phyloP scores from a whole-genome alignment of 2,888 invertebrate species.

The Bombylius major region DNA sequence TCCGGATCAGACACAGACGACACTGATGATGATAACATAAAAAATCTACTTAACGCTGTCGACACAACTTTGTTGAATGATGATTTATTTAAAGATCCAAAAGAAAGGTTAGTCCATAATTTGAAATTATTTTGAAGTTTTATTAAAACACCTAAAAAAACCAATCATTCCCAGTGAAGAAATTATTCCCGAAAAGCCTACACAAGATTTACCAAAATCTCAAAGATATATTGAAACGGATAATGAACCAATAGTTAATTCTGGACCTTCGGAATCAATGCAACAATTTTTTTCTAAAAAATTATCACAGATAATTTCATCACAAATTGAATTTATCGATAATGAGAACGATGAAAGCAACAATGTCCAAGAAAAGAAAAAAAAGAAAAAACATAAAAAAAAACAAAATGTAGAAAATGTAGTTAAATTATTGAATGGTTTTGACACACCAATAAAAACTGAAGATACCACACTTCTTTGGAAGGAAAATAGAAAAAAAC shows the following conservation, averaged over 20 bases:
- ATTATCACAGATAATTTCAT: conserved; percentile 6
- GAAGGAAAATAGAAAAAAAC: not conserved
- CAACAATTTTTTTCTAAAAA: conserved; percentile 10
- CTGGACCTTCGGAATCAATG: conserved; percentile 10
- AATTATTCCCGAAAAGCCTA: not conserved
- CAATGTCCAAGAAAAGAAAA: not conserved
- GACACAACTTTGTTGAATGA: conserved; percentile 7
- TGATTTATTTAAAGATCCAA: not conserved
- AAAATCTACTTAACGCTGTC: conserved; percentile 2
- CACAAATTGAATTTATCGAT: conserved; percentile 7
- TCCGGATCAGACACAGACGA: not conserved
- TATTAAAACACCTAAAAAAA: not conserved
- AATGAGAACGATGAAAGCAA: not conserved
- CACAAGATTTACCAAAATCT: conserved; percentile 4
- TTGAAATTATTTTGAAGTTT: too few species aligned
- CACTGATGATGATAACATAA: conserved; percentile 8
- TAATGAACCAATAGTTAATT: conserved; percentile 1
- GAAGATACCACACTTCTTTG: not conserved
- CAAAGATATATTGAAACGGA: conserved; percentile 6
- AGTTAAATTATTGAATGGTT: conserved; percentile 6
- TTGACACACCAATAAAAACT: not conserved
- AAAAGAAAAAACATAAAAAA: not conserved
- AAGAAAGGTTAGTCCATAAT: not conserved
- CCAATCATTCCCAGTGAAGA: not conserved
- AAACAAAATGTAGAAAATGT: not conserved